These are phyloP conservation scores for Peromyscus nudipes DNA, from an alignment of 2,797 vertebrate species.

Conservation along the genomic window DNA sequence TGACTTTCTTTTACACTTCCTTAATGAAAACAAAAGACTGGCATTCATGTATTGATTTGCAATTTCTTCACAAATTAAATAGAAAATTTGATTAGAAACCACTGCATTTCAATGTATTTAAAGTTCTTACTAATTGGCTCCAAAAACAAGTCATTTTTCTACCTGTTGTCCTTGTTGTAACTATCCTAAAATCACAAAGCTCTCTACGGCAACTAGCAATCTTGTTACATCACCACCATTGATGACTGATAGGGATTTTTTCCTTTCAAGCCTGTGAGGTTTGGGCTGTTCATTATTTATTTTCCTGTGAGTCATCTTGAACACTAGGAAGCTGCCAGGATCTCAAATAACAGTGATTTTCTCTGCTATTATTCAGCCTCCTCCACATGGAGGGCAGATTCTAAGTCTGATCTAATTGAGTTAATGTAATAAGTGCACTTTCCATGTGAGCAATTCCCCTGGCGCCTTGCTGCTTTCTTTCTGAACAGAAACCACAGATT, in stretches of 20 bases:
- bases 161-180: neutral
- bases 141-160: neutral
- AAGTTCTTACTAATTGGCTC: neutral
- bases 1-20: neutral
- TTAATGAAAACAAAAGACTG: slow-evolving; percentile 10
- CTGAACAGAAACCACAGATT: slow-evolving; percentile 79
- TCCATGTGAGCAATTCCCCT: slow-evolving; percentile 65
- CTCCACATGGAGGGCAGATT: slow-evolving; percentile 53
- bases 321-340: neutral
- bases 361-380: slow-evolving; percentile 46
- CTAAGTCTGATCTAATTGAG: slow-evolving; percentile 73
- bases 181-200: slow-evolving; percentile 14
- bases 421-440: slow-evolving; percentile 77
- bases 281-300: slow-evolving; percentile 57
- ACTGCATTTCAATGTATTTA: neutral
- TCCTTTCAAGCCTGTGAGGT: neutral
- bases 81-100: slow-evolving; percentile 51
- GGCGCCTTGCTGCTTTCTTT: slow-evolving; percentile 76
- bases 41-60: neutral
- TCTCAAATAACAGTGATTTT: slow-evolving; percentile 52
- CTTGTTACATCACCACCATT: neutral
- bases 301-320: slow-evolving; percentile 72
- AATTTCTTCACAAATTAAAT: slow-evolving; percentile 58
- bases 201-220: slow-evolving; percentile 30
- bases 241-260: neutral